Evolutionary conservation across 37 sponge, comb jelly and placozoan species (phyloP), one percentile per base, ranked within the genome.

Genomic region (Halichondria panicea): DNA sequence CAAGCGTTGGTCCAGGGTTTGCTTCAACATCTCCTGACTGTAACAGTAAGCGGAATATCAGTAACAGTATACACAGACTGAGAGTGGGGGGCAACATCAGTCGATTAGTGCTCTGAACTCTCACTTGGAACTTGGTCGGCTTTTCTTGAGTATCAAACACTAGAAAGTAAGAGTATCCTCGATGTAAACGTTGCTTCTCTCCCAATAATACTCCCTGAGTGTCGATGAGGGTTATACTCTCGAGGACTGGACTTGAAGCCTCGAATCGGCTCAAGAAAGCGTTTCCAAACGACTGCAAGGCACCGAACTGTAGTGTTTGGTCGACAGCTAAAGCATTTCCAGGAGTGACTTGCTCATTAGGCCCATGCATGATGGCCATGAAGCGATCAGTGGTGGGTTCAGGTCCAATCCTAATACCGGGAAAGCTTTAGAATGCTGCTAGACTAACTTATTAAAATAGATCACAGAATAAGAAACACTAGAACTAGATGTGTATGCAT

Each of bases 371-470:
- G 68, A 98, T 84, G 43, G 99, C 96, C 55, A 93, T 82, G 80
- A 98, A 98, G 15, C 88, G 78, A 71, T 98, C 99, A 0, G 99
- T 98, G 24, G 99, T 98, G 13, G 99, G 99, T 71, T 98, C 99
- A 31, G 99, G 99, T 31, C 99, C 99, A 36, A 98, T 98, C 38
- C 96, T 70, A 48, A 95, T 87, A 4, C 99, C 99, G 32, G 99
- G 99, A 43, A 94, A 98, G 33, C n/a, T n/a, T n/a, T n/a, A n/a
- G n/a, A n/a, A n/a, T n/a, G n/a, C n/a, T n/a, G n/a, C n/a, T n/a
- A n/a, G n/a, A n/a, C n/a, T n/a, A 43, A 95, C 96, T 43, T 80
- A 77, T 55, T 98, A 96, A 43, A 98, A 73, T 0, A 98, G 86
- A 63, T 98, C 95, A 15, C 94, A 84, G 30, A 98, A 92, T n/a